Base-by-base conservation (phyloP, 2,113 vertebrate species). In the Hippoglossus stenolepis region DNA sequence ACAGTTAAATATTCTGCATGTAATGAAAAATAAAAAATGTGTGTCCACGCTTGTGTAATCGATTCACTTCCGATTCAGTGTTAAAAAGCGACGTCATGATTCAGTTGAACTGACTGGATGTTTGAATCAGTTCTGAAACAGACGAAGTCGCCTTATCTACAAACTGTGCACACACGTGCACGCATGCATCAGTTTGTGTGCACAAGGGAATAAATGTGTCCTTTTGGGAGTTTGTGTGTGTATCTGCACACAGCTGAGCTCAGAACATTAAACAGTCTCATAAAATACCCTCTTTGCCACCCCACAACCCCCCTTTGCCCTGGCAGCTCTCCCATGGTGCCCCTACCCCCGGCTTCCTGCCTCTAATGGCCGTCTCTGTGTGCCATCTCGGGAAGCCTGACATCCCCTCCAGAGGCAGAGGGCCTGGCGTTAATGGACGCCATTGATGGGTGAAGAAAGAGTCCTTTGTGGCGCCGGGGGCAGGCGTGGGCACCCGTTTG, bases 401-500 rank as follows among this genome's bases (percentile, higher is more conserved):
- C 92, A 93, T 93, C 93, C 94, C 92, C 88, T 92, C 84, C 85
- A 87, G 87, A 89, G 85, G 89, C 87, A 80, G 85, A 88, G 87
- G 88, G 88, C 86, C 87, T 78, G 73, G 78, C 87, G 80, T 94
- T 94, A 94, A 95, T 94, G 92, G 93, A 92, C 73, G 82, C 91
- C 92, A 93, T 95, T 95, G 91, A 95, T 77, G 89, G 87, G 82
- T 77, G 2, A 86, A 94, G 93, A 95, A 95, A 93, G 90, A 91
- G 75, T 73, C 85, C 90, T 92, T 94, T 95, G 94, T 95, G 88
- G 89, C 65, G 87, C 85, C 66, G 75, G 80, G 89, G 89, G 83
- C 89, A 87, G 81, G 91, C 90, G 90, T 88, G 92, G 93, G 91
- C 91, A 89, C 92, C 91, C 90, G 87, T 93, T 94, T 94, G 90